phyloP scores from a whole-genome alignment of 2,888 invertebrate species.

The Brachypalpus laphriformis region DNA sequence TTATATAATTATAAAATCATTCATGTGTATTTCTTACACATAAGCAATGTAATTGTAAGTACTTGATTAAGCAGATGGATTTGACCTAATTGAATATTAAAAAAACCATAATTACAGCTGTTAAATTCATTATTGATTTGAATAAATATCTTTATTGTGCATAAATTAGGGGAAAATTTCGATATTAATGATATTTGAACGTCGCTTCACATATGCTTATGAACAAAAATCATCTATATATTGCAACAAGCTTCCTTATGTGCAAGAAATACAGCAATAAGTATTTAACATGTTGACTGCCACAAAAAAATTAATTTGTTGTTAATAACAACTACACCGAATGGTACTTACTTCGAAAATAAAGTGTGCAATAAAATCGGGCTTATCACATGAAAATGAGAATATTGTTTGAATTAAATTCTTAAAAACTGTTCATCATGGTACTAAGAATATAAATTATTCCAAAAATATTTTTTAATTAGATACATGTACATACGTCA shows the following conservation, averaged over 20 bases:
- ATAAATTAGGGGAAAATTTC: not conserved
- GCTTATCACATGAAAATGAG: too few relatives aligned
- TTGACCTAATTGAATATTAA: not conserved
- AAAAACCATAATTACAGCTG: not conserved
- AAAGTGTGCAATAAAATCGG: too few relatives aligned
- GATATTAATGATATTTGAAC: not conserved
- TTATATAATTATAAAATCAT: conserved; percentile 14
- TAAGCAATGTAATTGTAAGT: not conserved
- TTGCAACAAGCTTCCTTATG: not conserved
- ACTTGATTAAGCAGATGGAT: not conserved
- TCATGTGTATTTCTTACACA: conserved; percentile 4
- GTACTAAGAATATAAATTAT: too few relatives aligned
- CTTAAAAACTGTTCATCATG: too few relatives aligned
- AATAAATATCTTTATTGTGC: not conserved
- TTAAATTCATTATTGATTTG: not conserved
- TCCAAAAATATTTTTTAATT: too few relatives aligned
- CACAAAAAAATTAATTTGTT: not conserved
- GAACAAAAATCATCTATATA: not conserved
- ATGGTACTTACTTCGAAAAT: too few relatives aligned
- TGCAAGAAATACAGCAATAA: not conserved
- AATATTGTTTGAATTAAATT: too few relatives aligned
- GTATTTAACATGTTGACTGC: not conserved
- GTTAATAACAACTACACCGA: not conserved
- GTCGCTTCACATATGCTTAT: not conserved
- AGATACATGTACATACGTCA: too few relatives aligned